Evolutionary conservation across 2,888 invertebrate genomes (phyloP).

Genomic region (Anaspis maculata): DNA sequence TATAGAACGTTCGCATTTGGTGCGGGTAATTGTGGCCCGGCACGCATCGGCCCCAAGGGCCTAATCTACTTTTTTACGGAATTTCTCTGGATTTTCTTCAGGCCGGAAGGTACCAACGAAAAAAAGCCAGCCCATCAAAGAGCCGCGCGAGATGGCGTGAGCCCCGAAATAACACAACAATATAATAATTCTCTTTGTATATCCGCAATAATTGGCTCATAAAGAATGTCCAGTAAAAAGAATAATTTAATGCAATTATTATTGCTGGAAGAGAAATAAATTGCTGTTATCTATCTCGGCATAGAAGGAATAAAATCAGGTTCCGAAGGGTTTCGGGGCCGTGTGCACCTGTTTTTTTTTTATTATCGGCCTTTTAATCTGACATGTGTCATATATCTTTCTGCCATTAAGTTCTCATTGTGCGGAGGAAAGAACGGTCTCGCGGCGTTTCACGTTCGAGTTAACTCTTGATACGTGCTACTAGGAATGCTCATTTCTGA

Average conservation of each 20-base stretch:
- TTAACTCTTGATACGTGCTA: constrained; percentile 5
- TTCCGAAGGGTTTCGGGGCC: constrained; percentile 3
- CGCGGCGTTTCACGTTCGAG: constrained; percentile 11
- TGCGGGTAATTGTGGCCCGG: no score
- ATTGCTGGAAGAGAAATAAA: constrained; percentile 9
- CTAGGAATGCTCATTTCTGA: no score
- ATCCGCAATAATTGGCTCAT: constrained; percentile 11
- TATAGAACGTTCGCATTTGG: no score
- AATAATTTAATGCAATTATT: constrained; percentile 11
- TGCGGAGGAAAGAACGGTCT: constrained; percentile 11
- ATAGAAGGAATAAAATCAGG: constrained; percentile 10
- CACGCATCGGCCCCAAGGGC: no score
- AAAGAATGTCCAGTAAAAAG: constrained; percentile 9
- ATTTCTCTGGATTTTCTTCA: no score
- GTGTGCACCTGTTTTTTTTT: constrained; percentile 13
- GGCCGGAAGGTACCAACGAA: no score
- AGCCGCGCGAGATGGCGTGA: no score
- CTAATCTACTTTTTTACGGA: no score
- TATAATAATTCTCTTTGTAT: constrained; percentile 1
- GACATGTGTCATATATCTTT: constrained; percentile 22
- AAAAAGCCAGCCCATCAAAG: no score
- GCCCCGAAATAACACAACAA: no score
- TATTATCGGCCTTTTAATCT: constrained; percentile 17
- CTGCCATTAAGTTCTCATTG: constrained; percentile 18
- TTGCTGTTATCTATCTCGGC: constrained; percentile 6